Base-by-base conservation (phyloP, 2,113 vertebrate genomes). In the Otolemur garnettii region DNA sequence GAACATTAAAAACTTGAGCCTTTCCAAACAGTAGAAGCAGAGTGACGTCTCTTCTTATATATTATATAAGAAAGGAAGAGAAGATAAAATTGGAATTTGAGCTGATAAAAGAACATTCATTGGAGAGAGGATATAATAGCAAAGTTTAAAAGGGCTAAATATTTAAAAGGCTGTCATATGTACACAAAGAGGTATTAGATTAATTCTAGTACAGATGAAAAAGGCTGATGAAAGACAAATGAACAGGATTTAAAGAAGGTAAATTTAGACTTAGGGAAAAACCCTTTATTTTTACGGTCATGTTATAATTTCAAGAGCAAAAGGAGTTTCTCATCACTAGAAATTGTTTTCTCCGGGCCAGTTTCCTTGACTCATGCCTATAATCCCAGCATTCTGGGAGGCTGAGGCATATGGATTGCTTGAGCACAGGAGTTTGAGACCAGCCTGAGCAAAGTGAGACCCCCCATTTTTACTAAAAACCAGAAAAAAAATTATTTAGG, bases 21-120 rank as follows among this genome's bases (percentile, higher is more conserved):
- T 83, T 93, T 90, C 45, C 30, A 79, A 94, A 88, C 22, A 78
- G 11, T 18, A 33, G 68, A 91, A 81, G 33, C 83, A 90, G n/a
- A 93, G 94, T 24, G 38, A 93, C 42, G 59, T 10, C 35, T 62
- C 69, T 89, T n/a, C n/a, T n/a, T n/a, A n/a, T 55, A 38, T 28
- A 57, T 62, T 59, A 83, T 30, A 66, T 83, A 78, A 26, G 11
- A 62, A 62, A 87, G 11, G 24, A 83, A 88, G 35, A 93, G 64
- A n/a, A 38, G 22, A 94, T 18, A 18, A 68, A 92, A 90, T 38
- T 38, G 81, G 22, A 91, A 15, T 42, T 78, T 79, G 82, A 93
- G 19, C 28, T 80, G 42, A 94, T 57, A 69, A 80, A 71, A 94
- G 57, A 60, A 66, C 2, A 64, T 24, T 89, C 28, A 74, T 2